Conservation (phyloP, 2,797 vertebrate genomes). For the Myripristis jacobus region DNA sequence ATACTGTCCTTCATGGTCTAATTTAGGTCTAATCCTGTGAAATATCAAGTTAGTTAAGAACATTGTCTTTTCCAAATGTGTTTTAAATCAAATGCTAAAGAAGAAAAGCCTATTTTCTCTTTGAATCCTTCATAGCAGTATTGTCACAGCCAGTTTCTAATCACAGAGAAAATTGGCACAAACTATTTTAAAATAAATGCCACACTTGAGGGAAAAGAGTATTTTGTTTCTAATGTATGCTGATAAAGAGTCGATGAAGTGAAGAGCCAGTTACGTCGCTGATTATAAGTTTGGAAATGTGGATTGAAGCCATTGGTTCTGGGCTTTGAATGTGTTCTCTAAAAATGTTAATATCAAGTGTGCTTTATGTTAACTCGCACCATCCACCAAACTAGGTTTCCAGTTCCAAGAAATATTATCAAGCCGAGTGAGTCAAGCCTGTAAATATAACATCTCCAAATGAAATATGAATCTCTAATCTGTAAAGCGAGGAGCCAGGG, state of each 20-base stretch:
- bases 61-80: neutral
- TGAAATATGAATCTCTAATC: slow-evolving; percentile 69
- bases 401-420: slow-evolving; percentile 24
- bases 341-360: slow-evolving; percentile 8
- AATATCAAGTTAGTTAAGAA: slow-evolving; percentile 22
- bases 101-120: too few species aligned
- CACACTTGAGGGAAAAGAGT: slow-evolving; percentile 6
- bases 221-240: neutral
- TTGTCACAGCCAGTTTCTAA: neutral
- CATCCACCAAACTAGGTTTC: neutral
- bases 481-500: slow-evolving; percentile 49
- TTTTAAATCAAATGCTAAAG: too few species aligned
- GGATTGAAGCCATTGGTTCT: neutral
- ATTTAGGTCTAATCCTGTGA: slow-evolving; percentile 19
- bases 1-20: neutral
- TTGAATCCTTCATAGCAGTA: too few species aligned
- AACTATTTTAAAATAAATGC: neutral
- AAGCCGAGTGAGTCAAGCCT: slow-evolving; percentile 21
- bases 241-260: neutral
- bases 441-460: slow-evolving; percentile 56
- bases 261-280: slow-evolving; percentile 1
- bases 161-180: neutral
- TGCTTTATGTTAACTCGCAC: slow-evolving; percentile 18
- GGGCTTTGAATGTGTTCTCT: neutral
- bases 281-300: neutral